Evolutionary conservation across 2,888 invertebrate genomes (phyloP).

Genomic region (Pteria penguin): DNA sequence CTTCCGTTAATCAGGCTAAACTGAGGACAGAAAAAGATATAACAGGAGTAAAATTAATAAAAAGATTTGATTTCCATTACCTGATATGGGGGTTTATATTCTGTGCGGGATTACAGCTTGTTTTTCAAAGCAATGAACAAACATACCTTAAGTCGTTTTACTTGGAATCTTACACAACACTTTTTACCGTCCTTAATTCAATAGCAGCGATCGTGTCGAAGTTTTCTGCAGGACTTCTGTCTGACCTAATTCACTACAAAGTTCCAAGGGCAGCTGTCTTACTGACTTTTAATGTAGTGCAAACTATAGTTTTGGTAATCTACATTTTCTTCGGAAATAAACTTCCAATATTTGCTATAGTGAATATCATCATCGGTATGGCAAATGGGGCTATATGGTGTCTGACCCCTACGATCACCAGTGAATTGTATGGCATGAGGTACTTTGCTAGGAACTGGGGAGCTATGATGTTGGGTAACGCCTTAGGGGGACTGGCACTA

Average conservation of each 20-base stretch:
- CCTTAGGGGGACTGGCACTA: slow-evolving; percentile 59
- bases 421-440: slow-evolving; percentile 70
- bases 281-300: slow-evolving; percentile 58
- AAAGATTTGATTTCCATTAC: slow-evolving; percentile 64
- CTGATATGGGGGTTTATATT: slow-evolving; percentile 66
- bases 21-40: slow-evolving; percentile 44
- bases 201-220: slow-evolving; percentile 64
- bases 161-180: slow-evolving; percentile 60
- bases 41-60: slow-evolving; percentile 58
- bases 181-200: slow-evolving; percentile 64
- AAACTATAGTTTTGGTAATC: slow-evolving; percentile 59
- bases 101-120: slow-evolving; percentile 66
- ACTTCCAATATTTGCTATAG: slow-evolving; percentile 54
- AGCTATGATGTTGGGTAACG: slow-evolving; percentile 67
- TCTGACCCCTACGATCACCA: slow-evolving; percentile 69
- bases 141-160: slow-evolving; percentile 67
- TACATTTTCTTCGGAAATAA: slow-evolving; percentile 62
- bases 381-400: slow-evolving; percentile 71
- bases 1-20: not conserved
- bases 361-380: slow-evolving; percentile 61
- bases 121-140: slow-evolving; percentile 65
- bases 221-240: slow-evolving; percentile 62
- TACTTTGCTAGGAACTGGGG: slow-evolving; percentile 72
- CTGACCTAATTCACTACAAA: slow-evolving; percentile 59
- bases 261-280: slow-evolving; percentile 62